Evolutionary conservation across 1,140 invertebrate genomes (phyloP), one percentile per base, ranked within the genome.

Genomic region (Myzus persicae): DNA sequence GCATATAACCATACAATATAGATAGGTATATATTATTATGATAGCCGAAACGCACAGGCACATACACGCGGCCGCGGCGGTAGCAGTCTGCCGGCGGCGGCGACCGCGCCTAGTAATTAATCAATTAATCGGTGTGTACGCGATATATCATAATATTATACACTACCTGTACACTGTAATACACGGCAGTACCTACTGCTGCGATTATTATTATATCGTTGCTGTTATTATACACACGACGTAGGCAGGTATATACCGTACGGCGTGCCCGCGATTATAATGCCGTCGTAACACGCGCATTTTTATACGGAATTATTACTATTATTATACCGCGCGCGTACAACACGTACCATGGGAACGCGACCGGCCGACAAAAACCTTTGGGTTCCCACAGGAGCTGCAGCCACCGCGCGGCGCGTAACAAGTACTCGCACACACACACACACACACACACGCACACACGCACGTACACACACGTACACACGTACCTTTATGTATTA

Each of bases 21-120:
- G n/a, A n/a, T n/a, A n/a, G n/a, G n/a, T n/a, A n/a, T 48, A 48
- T 48, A 22, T n/a, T 54, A 26, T 54, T 54, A 54, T 54, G 26
- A 54, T 31, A 5, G 54, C 26, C 1, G 54, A 31, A 26, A 31
- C 9, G 54, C 31, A 59, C 9, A 31, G 24, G 42, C 9, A 44
- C 8, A 0, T 31, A 22, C 87, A 48, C 88, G 44, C 36, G 2
- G 7, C 44, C 38, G 9, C 24, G 0, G 40, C 90, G 31, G 90
- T 36, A 42, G 90, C 26, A 7, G 26, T 31, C 44, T 44, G 40
- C 90, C 42, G 31, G 38, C 44, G 42, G 40, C 51, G 46, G 42
- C 20, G 36, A 38, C 59, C 90, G 90, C 67, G 76, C 91, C 91
- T 84, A 36, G 42, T 84, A 92, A 92, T 92, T 92, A 92, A 92